A percentile compares a stretch with the other conserved stretches of the same genome.
These are phyloP conservation scores for Nerophis ophidion DNA, from an alignment of 2,113 vertebrate species.

Conservation along the genomic window DNA sequence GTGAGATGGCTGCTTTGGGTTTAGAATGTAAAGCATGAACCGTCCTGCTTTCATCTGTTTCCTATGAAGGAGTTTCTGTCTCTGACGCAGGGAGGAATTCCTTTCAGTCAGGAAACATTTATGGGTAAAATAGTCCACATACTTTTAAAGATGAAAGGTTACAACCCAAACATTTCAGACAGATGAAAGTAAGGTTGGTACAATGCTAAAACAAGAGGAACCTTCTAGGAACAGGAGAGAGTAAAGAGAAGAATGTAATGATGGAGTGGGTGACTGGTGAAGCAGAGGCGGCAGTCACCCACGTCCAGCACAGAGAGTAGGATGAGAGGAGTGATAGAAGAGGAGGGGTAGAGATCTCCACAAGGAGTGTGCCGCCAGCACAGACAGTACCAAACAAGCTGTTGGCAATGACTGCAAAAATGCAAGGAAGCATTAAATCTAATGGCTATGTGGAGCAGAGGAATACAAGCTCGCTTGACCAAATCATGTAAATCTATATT, in stretches of 20 bases:
- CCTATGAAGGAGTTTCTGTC: constrained; percentile 45
- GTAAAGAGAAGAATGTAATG: constrained; percentile 46
- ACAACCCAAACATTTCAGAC: constrained; percentile 9
- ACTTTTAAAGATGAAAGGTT: constrained; percentile 8
- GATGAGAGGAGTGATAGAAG: constrained; percentile 48
- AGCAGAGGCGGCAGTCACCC: constrained; percentile 54
- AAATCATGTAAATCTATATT: constrained; percentile 3
- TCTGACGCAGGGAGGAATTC: constrained; percentile 24
- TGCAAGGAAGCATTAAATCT: constrained; percentile 5
- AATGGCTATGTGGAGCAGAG: constrained; percentile 1
- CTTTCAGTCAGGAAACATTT: constrained; percentile 17
- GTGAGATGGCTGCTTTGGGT: constrained; percentile 59
- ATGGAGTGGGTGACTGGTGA: constrained; percentile 46
- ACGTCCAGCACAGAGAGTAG: constrained; percentile 56
- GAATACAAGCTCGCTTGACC: not conserved
- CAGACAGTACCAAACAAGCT: constrained; percentile 18
- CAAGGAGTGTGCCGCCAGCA: constrained; percentile 31
- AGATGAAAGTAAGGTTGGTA: constrained; percentile 16
- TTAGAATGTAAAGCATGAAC: constrained; percentile 58
- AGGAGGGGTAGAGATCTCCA: constrained; percentile 45
- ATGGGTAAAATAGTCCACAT: constrained; percentile 2
- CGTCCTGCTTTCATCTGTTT: constrained; percentile 66
- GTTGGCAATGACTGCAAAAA: constrained; percentile 3
- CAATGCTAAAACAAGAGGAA: constrained; percentile 20
- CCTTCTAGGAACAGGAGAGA: constrained; percentile 9